Evolutionary conservation across 2,888 invertebrate species (phyloP).

Genomic region (Cyclophora punctaria): DNA sequence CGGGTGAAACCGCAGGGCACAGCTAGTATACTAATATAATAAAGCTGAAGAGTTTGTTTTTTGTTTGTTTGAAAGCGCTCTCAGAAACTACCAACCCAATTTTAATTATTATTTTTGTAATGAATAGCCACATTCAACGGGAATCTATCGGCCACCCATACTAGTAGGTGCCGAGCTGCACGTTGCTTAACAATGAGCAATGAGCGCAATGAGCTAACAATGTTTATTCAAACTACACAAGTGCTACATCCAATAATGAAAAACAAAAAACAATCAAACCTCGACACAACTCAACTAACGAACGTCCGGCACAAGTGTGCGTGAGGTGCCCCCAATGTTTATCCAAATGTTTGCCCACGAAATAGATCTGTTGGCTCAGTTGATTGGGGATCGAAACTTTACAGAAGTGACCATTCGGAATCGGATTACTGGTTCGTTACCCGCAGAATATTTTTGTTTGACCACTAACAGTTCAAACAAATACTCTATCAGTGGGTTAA

Average conservation of each 20-base stretch:
- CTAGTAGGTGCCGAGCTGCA: too few species aligned
- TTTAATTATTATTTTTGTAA: too few species aligned
- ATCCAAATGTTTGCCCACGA: conserved; percentile 47
- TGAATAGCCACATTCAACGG: too few species aligned
- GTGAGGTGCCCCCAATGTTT: conserved; percentile 29
- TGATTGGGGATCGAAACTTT: conserved; percentile 68
- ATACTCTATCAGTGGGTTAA: conserved; percentile 31
- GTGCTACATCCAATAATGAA: neutral
- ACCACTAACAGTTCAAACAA: conserved; percentile 55
- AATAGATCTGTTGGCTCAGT: conserved; percentile 63
- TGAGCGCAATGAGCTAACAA: neutral
- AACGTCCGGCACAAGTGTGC: conserved; percentile 3
- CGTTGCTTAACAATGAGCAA: neutral
- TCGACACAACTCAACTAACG: neutral
- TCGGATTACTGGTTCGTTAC: conserved; percentile 68
- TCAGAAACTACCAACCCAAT: too few species aligned
- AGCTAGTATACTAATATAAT: too few species aligned
- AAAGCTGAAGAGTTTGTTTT: too few species aligned
- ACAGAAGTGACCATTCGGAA: conserved; percentile 62
- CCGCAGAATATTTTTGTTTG: conserved; percentile 52
- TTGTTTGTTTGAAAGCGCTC: too few species aligned
- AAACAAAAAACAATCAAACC: neutral
- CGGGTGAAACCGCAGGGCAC: too few species aligned
- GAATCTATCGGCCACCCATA: too few species aligned
- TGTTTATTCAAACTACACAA: neutral